Base-by-base conservation (phyloP, 2,797 vertebrate genomes). In the Oreortyx pictus region DNA sequence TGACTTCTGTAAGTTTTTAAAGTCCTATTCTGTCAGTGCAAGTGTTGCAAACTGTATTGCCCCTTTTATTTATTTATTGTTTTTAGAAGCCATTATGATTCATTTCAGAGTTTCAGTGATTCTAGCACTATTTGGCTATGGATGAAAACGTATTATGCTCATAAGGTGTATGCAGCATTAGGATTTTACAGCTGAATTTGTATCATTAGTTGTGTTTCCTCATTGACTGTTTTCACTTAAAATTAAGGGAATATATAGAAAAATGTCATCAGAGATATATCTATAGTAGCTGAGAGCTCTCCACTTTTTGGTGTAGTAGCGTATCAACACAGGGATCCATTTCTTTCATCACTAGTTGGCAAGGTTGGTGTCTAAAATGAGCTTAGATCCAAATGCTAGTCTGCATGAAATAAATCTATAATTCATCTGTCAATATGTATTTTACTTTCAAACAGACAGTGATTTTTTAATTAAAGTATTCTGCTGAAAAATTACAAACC, bases 271-370 rank as follows among this genome's bases (percentile, higher is more conserved):
- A 46, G 27, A 71, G 13, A n/a, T 29, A 84, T 10, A 78, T 14
- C 0, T 0, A 66, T 62, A 44, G 22, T 65, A 66, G 31, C 41
- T 25, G 23, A 67, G 85, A 67, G 18, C 2, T 9, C 15, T 33
- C 33, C 72, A 9, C 57, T 3, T 46, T 77, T 25, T 24, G 3
- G 19, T 61, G 44, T 84, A 59, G 47, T 6, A 67, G 11, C 44
- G 20, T 19, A 5, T 44, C 14, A 47, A 18, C 11, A 76, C 31
- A 59, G 9, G 4, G 22, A 1, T 2, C 2, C 6, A 15, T 57
- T 90, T 73, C 43, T 83, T 92, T 66, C 19, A 33, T 56, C 33
- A 33, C 13, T 59, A 14, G 2, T 57, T 57, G 27, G 11, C 24
- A 81, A 65, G 54, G 31, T 8, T 46, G 24, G 4, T 77, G 37